A percentile compares a stretch with the other conserved stretches of the same genome.
phyloP scores from a whole-genome alignment of 2,888 invertebrate species.

The Teleiodes luculella region DNA sequence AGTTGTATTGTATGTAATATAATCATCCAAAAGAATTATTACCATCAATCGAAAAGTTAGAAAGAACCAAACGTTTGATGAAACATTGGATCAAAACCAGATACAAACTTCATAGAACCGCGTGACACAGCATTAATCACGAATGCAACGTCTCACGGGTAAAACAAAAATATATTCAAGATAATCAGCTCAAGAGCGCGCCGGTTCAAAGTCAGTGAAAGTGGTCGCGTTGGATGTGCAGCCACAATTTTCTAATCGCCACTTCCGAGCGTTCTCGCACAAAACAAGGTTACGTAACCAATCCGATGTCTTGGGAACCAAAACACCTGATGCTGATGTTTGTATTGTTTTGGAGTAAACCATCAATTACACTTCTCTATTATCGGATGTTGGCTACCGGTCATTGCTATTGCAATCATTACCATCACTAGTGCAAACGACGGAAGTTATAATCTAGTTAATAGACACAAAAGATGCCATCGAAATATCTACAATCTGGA shows the following conservation, averaged over 20 bases:
- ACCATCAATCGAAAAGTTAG: too few relatives aligned
- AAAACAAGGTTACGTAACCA: conserved; percentile 11
- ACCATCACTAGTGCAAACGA: too few relatives aligned
- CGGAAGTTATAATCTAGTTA: too few relatives aligned
- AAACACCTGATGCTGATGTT: not conserved
- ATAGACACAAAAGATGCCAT: too few relatives aligned
- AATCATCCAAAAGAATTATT: too few relatives aligned
- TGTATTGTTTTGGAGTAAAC: not conserved
- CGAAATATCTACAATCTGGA: too few relatives aligned
- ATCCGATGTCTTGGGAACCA: conserved; percentile 4
- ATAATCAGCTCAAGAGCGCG: conserved; percentile 22
- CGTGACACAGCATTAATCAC: not conserved
- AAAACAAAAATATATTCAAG: not conserved
- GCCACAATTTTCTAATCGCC: conserved; percentile 56
- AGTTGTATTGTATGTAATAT: too few relatives aligned
- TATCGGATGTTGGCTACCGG: too few relatives aligned
- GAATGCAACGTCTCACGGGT: not conserved
- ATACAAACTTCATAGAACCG: not conserved
- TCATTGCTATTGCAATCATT: too few relatives aligned
- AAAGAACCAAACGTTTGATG: not conserved
- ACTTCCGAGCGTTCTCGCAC: conserved; percentile 16
- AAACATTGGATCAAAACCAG: not conserved
- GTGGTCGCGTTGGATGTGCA: conserved; percentile 47
- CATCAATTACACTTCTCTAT: too few relatives aligned
- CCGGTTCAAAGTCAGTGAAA: conserved; percentile 61